Evolutionary conservation across 2,113 vertebrate genomes (phyloP).

Genomic region (Zosterops japonicus): DNA sequence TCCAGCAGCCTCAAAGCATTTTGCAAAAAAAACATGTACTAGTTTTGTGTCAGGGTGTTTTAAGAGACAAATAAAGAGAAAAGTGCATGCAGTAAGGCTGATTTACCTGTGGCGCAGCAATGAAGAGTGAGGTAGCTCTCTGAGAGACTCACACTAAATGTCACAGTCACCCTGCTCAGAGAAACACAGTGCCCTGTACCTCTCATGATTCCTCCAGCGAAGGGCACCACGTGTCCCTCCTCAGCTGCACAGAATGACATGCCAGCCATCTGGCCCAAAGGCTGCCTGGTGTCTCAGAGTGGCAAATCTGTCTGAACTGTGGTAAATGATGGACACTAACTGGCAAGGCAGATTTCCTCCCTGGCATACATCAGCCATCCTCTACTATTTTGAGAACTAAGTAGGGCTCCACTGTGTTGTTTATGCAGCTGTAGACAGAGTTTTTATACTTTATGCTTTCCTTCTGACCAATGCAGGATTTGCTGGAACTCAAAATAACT

Average conservation of each 20-base stretch:
- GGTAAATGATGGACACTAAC: not conserved
- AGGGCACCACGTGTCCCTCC: not conserved
- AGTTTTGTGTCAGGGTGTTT: not conserved
- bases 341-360: not conserved
- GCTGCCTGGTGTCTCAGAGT: not conserved
- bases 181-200: not conserved
- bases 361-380: not conserved
- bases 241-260: not conserved
- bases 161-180: not conserved
- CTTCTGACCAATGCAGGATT: not conserved
- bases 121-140: not conserved
- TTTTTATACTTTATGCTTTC: not conserved
- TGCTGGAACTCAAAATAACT: not conserved
- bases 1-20: not conserved
- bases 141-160: not conserved
- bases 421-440: not conserved
- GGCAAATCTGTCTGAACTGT: not conserved
- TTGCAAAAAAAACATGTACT: not conserved
- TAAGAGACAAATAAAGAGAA: not conserved
- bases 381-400: not conserved
- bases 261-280: not conserved
- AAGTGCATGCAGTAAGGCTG: not conserved
- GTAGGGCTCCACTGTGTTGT: not conserved
- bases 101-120: not conserved
- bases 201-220: not conserved